Evolutionary conservation across 2,797 vertebrate species (phyloP).

Genomic region (Lagothrix lagotricha): DNA sequence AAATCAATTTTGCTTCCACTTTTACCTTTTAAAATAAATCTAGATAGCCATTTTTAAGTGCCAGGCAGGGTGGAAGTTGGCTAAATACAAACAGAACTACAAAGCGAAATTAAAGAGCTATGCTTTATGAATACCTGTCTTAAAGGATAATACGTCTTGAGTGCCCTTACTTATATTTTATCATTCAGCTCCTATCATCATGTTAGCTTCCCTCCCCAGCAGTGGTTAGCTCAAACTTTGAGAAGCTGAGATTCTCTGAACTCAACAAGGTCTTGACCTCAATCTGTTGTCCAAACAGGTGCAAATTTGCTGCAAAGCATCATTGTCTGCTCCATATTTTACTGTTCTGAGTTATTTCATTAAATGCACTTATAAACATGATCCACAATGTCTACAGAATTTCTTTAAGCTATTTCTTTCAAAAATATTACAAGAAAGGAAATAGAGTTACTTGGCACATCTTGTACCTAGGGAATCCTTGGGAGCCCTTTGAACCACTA

Average conservation of each 20-base stretch:
- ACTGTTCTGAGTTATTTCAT: not conserved
- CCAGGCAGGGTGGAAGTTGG: not conserved
- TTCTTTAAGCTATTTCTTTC: not conserved
- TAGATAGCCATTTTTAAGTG: not conserved
- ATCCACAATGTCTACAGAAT: too few species aligned
- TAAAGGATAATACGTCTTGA: accelerated
- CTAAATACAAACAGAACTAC: not conserved
- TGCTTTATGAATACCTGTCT: not conserved
- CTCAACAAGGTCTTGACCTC: not conserved
- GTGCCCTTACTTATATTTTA: not conserved
- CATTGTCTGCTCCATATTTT: not conserved
- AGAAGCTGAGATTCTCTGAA: not conserved
- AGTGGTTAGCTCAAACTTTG: not conserved
- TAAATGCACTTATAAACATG: not conserved
- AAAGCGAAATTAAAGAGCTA: not conserved
- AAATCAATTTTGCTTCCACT: not conserved
- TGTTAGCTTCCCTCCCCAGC: not conserved
- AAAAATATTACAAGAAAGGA: not conserved
- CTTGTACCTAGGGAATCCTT: not conserved
- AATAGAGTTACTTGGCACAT: not conserved
- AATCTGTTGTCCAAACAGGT: not conserved
- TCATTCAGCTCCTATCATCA: not conserved
- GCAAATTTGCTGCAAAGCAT: not conserved
- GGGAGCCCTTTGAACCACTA: not conserved
- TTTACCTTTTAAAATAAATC: not conserved